Percentiles rank a stretch among this genome's conserved stretches.
These are phyloP conservation scores for Notodonta ziczac DNA, from an alignment of 2,888 invertebrate species.

Conservation along the genomic window DNA sequence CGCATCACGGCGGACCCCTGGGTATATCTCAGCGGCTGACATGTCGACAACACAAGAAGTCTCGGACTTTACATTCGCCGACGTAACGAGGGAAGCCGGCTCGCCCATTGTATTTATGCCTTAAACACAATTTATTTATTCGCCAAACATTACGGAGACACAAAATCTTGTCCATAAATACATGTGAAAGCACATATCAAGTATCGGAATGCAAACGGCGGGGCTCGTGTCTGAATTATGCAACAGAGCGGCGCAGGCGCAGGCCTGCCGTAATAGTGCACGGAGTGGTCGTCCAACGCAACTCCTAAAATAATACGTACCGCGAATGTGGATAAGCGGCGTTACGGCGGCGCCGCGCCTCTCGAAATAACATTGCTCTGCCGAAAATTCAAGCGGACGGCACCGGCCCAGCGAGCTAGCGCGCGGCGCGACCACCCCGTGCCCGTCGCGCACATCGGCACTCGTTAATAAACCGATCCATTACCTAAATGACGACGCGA, in stretches of 20 bases:
- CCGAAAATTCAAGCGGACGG: conserved; percentile 38
- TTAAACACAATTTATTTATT: conserved; percentile 83
- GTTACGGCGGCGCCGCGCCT: conserved; percentile 32
- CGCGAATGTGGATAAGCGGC: conserved; percentile 44
- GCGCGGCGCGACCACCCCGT: conserved; percentile 21
- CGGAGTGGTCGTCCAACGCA: conserved; percentile 61
- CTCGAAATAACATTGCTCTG: conserved; percentile 50
- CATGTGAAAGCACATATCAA: conserved; percentile 84
- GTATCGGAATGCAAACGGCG: conserved; percentile 84
- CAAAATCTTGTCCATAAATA: conserved; percentile 85
- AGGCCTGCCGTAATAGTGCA: conserved; percentile 75
- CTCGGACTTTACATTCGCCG: conserved; percentile 80
- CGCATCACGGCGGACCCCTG: conserved; percentile 60
- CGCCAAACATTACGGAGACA: conserved; percentile 83
- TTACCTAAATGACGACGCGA: conserved; percentile 67
- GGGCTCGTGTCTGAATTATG: conserved; percentile 82
- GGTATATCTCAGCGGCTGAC: conserved; percentile 77
- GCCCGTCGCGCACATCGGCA: conserved; percentile 3
- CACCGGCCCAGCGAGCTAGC: conserved; percentile 12
- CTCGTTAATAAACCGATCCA: conserved; percentile 56
- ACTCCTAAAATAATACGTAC: conserved; percentile 75
- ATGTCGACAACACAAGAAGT: conserved; percentile 75
- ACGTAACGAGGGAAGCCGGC: conserved; percentile 80
- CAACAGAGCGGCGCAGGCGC: conserved; percentile 74
- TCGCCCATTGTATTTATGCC: conserved; percentile 83